Base-by-base conservation (phyloP, 1,140 invertebrate genomes). In the Limonius californicus region DNA sequence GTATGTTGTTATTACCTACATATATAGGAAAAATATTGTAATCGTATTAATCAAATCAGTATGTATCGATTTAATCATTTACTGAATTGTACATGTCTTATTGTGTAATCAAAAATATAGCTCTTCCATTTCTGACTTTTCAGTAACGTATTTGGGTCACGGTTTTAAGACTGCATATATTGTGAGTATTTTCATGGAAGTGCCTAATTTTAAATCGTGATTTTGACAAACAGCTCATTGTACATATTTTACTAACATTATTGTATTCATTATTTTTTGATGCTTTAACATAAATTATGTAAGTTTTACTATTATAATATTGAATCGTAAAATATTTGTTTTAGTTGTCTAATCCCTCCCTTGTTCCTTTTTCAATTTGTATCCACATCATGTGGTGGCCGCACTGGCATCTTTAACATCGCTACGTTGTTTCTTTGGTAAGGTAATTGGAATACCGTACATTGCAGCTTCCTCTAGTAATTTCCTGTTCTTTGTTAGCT, bases 251-350 rank as follows among this genome's bases (percentile, higher is more conserved):
- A 65, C 61, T 68, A 68, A 65, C 61, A 54, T 68, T 39, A 63
- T 45, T 64, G 59, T 66, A 68, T 53, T 65, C 57, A 59, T 68
- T 42, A 68, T 68, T 68, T 68, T 68, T 68, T 62, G 64, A 68
- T 66, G 67, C 67, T 68, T 68, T 68, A 68, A 68, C 57, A 55
- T 59, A 62, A 39, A 57, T 62, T 58, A 63, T 63, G 61, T 63
- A 67, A 61, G 56, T 61, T 68, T 68, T 68, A 58, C 65, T 60
- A 63, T n/a, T n/a, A n/a, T n/a, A 27, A 27, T 27, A 27, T 4
- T 27, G 23, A 27, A 27, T 27, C 23, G 9, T 27, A 27, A 27
- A 4, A 3, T 27, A 3, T 27, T 27, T 27, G 23, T 27, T 27
- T 27, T 27, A 4, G 3, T 27, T 27, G n/a, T 27, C 3, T 27